A percentile compares a stretch with the other conserved stretches of the same genome.
These are phyloP conservation scores for Cyclargus thomasi DNA, from an alignment of 1,140 invertebrate genomes.

Conservation along the genomic window DNA sequence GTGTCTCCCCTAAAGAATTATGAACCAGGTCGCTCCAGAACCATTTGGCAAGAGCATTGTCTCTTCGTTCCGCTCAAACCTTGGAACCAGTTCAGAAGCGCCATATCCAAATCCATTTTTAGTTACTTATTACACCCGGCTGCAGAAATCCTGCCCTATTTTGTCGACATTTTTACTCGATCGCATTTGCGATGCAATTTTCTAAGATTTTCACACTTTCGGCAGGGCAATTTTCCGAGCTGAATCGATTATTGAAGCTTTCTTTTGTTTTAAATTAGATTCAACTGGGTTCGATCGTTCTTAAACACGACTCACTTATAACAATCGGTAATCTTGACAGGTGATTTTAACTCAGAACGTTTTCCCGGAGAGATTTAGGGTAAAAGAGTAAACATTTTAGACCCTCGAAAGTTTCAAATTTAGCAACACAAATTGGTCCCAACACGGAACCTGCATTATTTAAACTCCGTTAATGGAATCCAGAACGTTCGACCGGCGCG, in stretches of 20 bases:
- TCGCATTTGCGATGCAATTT: not conserved
- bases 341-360: not conserved
- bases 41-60: not conserved
- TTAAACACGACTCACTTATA: too few relatives aligned
- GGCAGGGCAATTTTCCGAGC: not conserved
- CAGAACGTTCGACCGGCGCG: not conserved
- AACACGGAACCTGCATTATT: not conserved
- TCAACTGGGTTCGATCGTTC: not conserved
- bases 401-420: not conserved
- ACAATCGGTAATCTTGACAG: too few relatives aligned
- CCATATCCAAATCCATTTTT: not conserved
- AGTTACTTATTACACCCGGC: not conserved
- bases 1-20: too few relatives aligned
- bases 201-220: not conserved
- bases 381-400: not conserved
- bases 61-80: constrained; percentile 3
- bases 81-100: constrained; percentile 6
- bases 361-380: not conserved
- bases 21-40: not conserved
- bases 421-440: not conserved
- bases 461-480: not conserved
- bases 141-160: not conserved
- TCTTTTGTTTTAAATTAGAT: not conserved
- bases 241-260: not conserved
- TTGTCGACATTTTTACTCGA: not conserved